Evolutionary conservation across 1,140 invertebrate species (phyloP), one percentile per base, ranked within the genome.

Genomic region (Drosophila serrata): DNA sequence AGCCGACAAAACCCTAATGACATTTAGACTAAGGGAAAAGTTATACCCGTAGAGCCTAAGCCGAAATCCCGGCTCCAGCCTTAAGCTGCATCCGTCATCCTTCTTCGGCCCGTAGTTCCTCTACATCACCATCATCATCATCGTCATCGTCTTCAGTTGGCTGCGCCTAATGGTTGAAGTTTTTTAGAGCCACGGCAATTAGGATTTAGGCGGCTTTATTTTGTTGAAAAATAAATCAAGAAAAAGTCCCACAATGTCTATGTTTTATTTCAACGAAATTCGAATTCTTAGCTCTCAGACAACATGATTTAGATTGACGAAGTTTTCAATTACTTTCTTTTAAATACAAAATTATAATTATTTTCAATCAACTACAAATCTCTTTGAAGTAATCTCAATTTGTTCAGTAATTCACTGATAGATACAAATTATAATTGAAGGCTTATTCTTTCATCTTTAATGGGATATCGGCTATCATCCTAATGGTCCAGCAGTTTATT

Each of bases 1-100:
- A 78, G 57, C 62, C 78, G 37, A 57, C 48, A 55, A 64, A 78
- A 53, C 84, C 79, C 56, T 77, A 81, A 77, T 81, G 79, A 73
- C 79, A 77, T 81, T 72, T 51, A 78, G 56, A 43, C 79, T 51
- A 31, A 61, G 39, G 69, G 60, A 48, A 40, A 77, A 76, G 39
- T 76, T 76, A 58, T 67, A 17, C 65, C 45, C 19, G n/a, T 51
- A 51, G 7, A 39, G 61, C 31, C 53, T 35, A 56, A 76, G 70
- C 13, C 56, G 29, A 55, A 63, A 68, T 43, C 59, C 37, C n/a
- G 29, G 27, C 12, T n/a, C 17, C 61, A 65, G 45, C 60, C n/a
- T 65, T 17, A 31, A 29, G 35, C 27, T 49, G 61, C 61, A 31
- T 15, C 29, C 58, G 42, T 64, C 37, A 17, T 11, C 19, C 51